A percentile compares a stretch with the other conserved stretches of the same genome.
phyloP scores from a whole-genome alignment of 2,113 vertebrate species.

The Percopsis transmontana region DNA sequence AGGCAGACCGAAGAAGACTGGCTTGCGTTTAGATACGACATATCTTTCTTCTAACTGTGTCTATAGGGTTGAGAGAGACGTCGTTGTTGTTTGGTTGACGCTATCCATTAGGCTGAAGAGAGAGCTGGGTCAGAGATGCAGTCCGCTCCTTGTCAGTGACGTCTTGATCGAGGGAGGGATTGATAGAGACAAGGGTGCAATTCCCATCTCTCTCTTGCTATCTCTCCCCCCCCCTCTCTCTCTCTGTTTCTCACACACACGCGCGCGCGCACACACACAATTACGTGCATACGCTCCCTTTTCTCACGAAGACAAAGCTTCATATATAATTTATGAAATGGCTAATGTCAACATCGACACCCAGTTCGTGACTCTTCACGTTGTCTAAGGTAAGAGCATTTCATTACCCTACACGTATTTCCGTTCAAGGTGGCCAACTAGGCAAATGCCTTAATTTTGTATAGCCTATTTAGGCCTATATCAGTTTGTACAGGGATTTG shows the following conservation, averaged over 20 bases:
- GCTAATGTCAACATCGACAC: conserved; percentile 18
- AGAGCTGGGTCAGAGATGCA: conserved; percentile 61
- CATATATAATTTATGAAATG: conserved; percentile 32
- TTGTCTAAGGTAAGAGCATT: conserved; percentile 26
- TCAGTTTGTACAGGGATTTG: background rate
- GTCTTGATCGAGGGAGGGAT: conserved; percentile 69
- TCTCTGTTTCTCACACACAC: conserved; percentile 1
- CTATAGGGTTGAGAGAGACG: conserved; percentile 54
- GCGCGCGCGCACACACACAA: background rate
- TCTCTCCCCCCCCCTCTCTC: conserved; percentile 6
- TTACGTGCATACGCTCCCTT: background rate
- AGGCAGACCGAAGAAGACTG: conserved; percentile 44
- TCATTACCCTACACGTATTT: background rate
- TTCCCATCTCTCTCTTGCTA: conserved; percentile 16
- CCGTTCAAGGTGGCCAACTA: background rate
- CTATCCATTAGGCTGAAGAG: conserved; percentile 52
- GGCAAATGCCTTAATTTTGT: background rate
- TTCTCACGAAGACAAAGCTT: conserved; percentile 17
- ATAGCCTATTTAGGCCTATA: background rate
- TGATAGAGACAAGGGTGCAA: conserved; percentile 20
- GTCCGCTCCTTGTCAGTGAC: conserved; percentile 70
- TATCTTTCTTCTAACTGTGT: conserved; percentile 53
- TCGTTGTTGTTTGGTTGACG: conserved; percentile 63
- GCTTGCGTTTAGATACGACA: conserved; percentile 58
- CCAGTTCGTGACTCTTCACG: background rate